These are phyloP conservation scores for Cephus rjabovi DNA, from an alignment of 2,888 invertebrate genomes.

Conservation along the genomic window DNA sequence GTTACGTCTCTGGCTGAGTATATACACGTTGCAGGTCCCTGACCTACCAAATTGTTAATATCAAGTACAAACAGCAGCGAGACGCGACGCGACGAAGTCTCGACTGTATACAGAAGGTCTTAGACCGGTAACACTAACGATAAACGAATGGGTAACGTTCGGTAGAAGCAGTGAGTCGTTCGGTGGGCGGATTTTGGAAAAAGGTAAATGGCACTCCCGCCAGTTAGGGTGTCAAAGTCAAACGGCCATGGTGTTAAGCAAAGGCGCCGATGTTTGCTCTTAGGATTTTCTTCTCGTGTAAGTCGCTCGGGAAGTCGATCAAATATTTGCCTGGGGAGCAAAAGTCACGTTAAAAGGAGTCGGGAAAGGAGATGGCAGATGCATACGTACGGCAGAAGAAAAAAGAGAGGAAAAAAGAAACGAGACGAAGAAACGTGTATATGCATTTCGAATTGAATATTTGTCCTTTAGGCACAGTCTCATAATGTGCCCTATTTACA, in stretches of 20 bases:
- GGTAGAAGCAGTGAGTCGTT: neutral
- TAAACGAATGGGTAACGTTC: neutral
- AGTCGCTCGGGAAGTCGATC: conserved; percentile 1
- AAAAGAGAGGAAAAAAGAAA: neutral
- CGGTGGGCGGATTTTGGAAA: neutral
- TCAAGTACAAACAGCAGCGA: neutral
- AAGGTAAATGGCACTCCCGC: neutral
- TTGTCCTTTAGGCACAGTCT: neutral
- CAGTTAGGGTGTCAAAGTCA: neutral
- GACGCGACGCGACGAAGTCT: neutral
- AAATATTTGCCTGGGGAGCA: neutral
- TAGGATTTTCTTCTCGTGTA: conserved; percentile 2
- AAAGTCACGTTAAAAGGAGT: neutral
- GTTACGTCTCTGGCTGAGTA: neutral
- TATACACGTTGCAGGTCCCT: neutral
- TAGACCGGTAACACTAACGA: neutral
- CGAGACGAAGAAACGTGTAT: neutral
- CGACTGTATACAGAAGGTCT: neutral
- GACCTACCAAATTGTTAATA: neutral
- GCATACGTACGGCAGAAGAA: neutral
- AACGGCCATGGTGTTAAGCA: neutral
- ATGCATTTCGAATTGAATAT: neutral
- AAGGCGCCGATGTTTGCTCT: conserved; percentile 1
- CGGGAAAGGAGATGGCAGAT: neutral
- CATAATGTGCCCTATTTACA: neutral